Percentiles rank a stretch among this genome's conserved stretches.
phyloP scores from a whole-genome alignment of 2,888 invertebrate genomes.

The Dioctria rufipes region DNA sequence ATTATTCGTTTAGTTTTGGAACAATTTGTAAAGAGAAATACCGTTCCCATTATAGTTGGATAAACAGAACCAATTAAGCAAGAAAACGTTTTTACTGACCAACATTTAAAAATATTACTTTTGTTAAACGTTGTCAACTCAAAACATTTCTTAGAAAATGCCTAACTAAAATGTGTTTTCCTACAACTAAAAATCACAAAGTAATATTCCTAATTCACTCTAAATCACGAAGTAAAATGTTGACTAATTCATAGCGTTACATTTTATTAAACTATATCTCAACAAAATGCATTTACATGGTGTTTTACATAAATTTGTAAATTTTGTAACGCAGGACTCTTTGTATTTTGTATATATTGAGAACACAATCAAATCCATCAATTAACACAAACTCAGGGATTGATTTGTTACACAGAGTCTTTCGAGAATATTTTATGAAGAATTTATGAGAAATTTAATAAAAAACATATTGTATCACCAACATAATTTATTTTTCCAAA shows the following conservation, averaged over 20 bases:
- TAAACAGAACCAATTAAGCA: constrained; percentile 16
- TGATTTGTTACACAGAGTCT: constrained; percentile 52
- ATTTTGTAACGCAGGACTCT: constrained; percentile 33
- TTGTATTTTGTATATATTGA: constrained; percentile 15
- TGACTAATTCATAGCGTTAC: constrained; percentile 35
- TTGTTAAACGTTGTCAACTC: too few relatives aligned
- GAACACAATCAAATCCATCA: constrained; percentile 52
- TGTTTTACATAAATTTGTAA: background rate
- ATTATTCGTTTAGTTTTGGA: constrained; percentile 56
- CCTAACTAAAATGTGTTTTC: background rate
- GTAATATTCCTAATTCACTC: background rate
- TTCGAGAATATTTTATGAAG: constrained; percentile 47
- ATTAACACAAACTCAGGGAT: constrained; percentile 51
- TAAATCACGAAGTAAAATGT: constrained; percentile 5
- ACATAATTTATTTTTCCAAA: constrained; percentile 41
- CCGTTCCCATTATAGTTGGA: too few relatives aligned
- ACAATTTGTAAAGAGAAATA: constrained; percentile 46
- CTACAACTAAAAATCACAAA: background rate
- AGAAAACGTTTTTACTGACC: background rate
- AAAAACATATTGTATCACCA: constrained; percentile 2
- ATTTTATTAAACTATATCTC: constrained; percentile 22
- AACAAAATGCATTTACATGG: too few relatives aligned
- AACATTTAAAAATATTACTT: too few relatives aligned
- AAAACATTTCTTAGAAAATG: too few relatives aligned
- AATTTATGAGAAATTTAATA: constrained; percentile 15